Base-by-base conservation (phyloP, 2,113 vertebrate genomes). In the Periophthalmus modestus region DNA sequence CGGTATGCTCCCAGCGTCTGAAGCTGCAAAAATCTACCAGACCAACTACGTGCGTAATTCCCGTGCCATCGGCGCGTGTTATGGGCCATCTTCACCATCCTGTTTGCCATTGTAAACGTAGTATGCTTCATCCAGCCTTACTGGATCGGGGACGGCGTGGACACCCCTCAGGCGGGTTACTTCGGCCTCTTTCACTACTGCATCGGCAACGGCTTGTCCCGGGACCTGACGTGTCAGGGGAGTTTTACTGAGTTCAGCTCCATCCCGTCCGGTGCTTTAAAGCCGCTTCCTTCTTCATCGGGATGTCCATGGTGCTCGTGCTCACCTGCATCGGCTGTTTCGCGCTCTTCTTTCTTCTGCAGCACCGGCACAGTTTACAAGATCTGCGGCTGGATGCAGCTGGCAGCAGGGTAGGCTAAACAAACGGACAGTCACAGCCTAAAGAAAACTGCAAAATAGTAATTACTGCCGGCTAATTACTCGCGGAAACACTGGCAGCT, bases 361-460 rank as follows among this genome's bases (percentile, higher is more conserved):
- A 97, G 97, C 93, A 98, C 97, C 63, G 97, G 96, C 65, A 99
- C 97, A 19, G 98, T 98, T 83, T 99, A 99, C 87, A 99, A 99
- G 95, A 98, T 98, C 95, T 99, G 98, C 84, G 98, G 97, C 85
- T 99, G 98, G 98, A 97, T 99, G 96, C 98, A 99, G 95, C 97
- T 99, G 84, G 95, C 95, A 82, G 96, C 98, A 73, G 98, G 98
- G 98, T 99, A 91, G 93, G 96, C 92, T 52, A 5, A 7, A 7
- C 52, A 55, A 19, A 18, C 7, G 48, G 16, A 21, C 52, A 21
- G 7, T 43, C 9, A 43, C 0, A 43, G 7, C 39, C 39, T 43
- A 43, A 43, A 43, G 10, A 43, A 2, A 28, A 59, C 12, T 15
- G 5, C 0, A 59, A 28, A 59, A 28, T 59, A 0, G 15, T 15